Evolutionary conservation across 2,888 invertebrate species (phyloP), one percentile per base, ranked within the genome.

Genomic region (Nephrotoma guestfalica): DNA sequence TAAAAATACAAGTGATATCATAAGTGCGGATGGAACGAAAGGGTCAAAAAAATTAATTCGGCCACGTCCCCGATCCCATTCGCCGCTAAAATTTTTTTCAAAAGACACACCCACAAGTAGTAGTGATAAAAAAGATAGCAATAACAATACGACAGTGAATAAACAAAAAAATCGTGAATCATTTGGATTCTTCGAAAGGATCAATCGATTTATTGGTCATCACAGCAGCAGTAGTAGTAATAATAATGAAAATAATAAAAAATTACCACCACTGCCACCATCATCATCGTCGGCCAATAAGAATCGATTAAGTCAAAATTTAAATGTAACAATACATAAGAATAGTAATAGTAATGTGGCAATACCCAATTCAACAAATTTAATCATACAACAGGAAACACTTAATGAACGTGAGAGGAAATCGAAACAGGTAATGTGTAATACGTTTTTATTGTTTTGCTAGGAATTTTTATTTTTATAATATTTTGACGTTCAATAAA

Each of bases 321-420:
- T 71, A 83, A 84, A 84, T 84, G 30, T 71, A 30, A 71, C 71
- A 71, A 71, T 4, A 83, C 85, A 87, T 85, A 42, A 86, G 41
- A 84, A 84, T 84, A 15, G 84, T 83, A 83, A 40, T 40, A 83
- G 83, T 84, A 84, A 41, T 41, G 84, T 41, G 30, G 43, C 86
- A 86, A 86, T 42, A 51, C n/a, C 86, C 45, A 47, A 30, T 47
- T 51, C 86, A 86, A 30, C 86, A 57, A 57, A 51, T 45, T 45
- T 45, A 86, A 47, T 45, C 47, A 47, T 43, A 86, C 83, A 83
- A 51, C 86, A 41, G 86, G 45, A 43, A 87, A 85, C 43, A 86
- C 83, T 83, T 86, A 87, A 86, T 51, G 45, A 87, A 87, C 88
- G 88, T 88, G 88, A 87, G 87, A 86, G 88, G 88, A 88, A 88